phyloP scores from a whole-genome alignment of 2,113 vertebrate species.

The Anser cygnoides region DNA sequence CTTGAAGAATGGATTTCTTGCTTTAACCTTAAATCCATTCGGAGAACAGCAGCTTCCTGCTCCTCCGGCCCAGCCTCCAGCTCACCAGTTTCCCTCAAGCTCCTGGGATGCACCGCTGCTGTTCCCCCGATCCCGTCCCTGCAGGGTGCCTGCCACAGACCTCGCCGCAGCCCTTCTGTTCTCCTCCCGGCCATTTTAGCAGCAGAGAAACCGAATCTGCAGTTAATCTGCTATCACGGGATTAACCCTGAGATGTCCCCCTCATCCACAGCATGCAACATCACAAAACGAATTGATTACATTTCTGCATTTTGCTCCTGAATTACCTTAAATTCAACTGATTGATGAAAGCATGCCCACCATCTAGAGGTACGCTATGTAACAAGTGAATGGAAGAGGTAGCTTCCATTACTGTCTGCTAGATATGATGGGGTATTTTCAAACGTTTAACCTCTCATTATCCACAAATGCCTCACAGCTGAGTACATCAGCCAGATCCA shows the following conservation, averaged over 20 bases:
- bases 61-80: neutral
- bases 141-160: neutral
- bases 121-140: neutral
- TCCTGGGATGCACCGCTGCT: neutral
- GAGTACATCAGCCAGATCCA: neutral
- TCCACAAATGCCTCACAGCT: neutral
- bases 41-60: neutral
- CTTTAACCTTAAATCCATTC: neutral
- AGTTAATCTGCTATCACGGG: neutral
- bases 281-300: neutral
- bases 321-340: neutral
- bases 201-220: neutral
- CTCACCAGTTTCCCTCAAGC: neutral
- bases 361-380: neutral
- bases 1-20: neutral
- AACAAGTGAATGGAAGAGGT: neutral
- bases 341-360: neutral
- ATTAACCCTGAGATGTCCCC: neutral
- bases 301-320: neutral
- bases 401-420: neutral
- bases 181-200: neutral
- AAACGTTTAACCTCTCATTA: neutral
- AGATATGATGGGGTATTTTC: neutral
- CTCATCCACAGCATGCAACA: neutral
- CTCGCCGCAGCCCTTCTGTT: neutral